phyloP scores from a whole-genome alignment of 1,140 invertebrate species.

The Parasteatoda tepidariorum region DNA sequence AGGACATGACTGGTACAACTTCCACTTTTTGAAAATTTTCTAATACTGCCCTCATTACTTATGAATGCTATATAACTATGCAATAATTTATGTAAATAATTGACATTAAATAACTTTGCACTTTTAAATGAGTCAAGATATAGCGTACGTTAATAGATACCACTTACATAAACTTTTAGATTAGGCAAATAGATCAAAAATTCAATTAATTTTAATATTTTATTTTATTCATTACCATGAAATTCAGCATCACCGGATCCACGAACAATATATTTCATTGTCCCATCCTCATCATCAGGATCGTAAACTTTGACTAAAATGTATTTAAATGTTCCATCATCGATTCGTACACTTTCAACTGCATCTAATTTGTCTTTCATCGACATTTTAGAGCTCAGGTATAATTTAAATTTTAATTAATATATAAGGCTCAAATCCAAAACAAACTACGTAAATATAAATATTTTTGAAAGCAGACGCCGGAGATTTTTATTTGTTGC shows the following conservation, averaged over 20 bases:
- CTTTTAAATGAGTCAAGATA: not conserved
- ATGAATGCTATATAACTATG: too few species aligned
- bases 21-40: too few species aligned
- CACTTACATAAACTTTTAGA: not conserved
- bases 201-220: not conserved
- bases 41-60: too few species aligned
- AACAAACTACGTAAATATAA: too few species aligned
- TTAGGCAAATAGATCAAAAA: not conserved
- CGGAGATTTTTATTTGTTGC: too few species aligned
- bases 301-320: constrained; percentile 81
- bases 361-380: constrained; percentile 65
- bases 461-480: too few species aligned
- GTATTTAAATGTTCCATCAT: constrained; percentile 87
- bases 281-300: constrained; percentile 66
- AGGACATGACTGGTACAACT: too few species aligned
- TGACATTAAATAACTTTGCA: not conserved
- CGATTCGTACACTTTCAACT: constrained; percentile 83
- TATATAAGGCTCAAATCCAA: too few species aligned
- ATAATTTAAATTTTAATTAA: too few species aligned
- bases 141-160: not conserved
- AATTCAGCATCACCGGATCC: constrained; percentile 78
- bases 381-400: too few species aligned
- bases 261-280: constrained; percentile 77
- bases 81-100: not conserved
- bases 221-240: constrained; percentile 74